Base-by-base conservation (phyloP, 2,113 vertebrate genomes). In the Peromyscus leucopus region DNA sequence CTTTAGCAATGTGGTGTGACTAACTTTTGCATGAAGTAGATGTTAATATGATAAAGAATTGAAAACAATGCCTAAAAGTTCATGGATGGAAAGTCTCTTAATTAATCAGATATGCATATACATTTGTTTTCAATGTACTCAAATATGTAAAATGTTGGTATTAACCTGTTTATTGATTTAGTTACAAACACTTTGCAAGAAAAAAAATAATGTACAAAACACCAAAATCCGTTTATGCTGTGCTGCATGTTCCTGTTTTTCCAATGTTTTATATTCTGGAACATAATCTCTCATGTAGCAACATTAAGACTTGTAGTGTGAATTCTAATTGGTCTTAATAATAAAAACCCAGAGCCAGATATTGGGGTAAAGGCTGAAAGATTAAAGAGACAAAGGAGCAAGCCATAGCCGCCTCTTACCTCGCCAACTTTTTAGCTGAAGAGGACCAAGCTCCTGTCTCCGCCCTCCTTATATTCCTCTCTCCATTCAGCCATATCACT, bases 91-190 rank as follows among this genome's bases (percentile, higher is more conserved):
- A 93, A 78, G 24, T 31, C 55, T 80, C 67, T 12, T 90, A 36
- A 24, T 76, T 90, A 92, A 63, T 90, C 93, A 26, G 15, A 57
- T 87, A 84, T 48, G 2, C 69, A 22, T 17, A 26, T 59, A 15
- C 67, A 89, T 86, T 57, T 91, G 65, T 83, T 93, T n/a, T 91
- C 42, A 57, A 79, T 93, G 61, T 57, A 57, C 71, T 63, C 89
- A 71, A 16, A 80, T 55, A 69, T 63, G 28, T 69, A 63, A 90
- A 15, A 80, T 79, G 31, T 26, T 84, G 16, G 24, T 87, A 71
- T 96, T 94, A 89, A n/a, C 19, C 82, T 91, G 26, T 85, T 89
- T 46, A 93, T 67, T 96, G 89, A 96, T 96, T 96, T 61, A 72
- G 59, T 83, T 75, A 55, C 33, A 71, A 11, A 78, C 16, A 31